Evolutionary conservation across 2,888 invertebrate genomes (phyloP).

Genomic region (Zhuqinia jingwanae): DNA sequence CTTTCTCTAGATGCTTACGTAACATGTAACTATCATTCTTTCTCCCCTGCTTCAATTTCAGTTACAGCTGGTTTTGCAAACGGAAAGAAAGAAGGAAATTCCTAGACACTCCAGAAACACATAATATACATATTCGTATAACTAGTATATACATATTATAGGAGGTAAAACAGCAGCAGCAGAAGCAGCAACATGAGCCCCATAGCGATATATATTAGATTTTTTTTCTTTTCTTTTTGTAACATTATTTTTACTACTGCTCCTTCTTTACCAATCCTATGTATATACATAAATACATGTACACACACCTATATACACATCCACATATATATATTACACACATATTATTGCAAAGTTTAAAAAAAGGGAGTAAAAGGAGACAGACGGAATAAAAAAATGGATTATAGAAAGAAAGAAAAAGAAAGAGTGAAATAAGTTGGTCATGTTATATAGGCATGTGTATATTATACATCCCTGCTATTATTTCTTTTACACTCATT

Average conservation of each 20-base stretch:
- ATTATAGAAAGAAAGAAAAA: slow-evolving; percentile 39
- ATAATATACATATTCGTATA: no score
- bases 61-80: slow-evolving; percentile 50
- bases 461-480: slow-evolving; percentile 35
- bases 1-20: background rate
- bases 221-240: no score
- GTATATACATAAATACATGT: background rate
- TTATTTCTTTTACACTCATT: slow-evolving; percentile 33
- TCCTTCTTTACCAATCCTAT: no score
- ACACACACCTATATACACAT: background rate
- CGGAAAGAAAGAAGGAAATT: background rate
- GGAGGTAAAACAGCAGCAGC: no score
- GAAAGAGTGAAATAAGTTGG: slow-evolving; percentile 54
- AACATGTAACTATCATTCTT: no score
- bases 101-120: slow-evolving; percentile 7
- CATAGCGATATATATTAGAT: no score
- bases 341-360: background rate
- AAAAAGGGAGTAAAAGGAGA: slow-evolving; percentile 33
- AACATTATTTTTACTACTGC: no score
- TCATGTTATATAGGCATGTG: slow-evolving; percentile 41
- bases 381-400: slow-evolving; percentile 66
- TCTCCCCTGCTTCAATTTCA: slow-evolving; percentile 42
- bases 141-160: background rate
- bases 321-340: slow-evolving; percentile 8
- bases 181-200: no score